Base-by-base conservation (phyloP, 2,888 invertebrate genomes). In the Apantesis nais region DNA sequence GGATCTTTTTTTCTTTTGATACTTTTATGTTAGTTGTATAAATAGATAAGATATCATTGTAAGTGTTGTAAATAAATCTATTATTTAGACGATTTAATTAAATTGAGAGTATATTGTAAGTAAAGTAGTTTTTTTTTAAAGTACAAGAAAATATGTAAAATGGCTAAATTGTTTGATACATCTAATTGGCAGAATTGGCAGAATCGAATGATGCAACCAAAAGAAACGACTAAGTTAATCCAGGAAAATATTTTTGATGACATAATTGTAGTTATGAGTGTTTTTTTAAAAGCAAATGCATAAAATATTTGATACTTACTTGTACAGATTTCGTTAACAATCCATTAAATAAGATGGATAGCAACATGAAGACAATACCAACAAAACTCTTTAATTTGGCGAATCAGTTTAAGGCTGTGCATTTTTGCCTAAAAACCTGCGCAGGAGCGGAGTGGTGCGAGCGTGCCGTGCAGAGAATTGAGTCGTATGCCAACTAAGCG, bases 351-450 rank as follows among this genome's bases (percentile, higher is more conserved):
- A 29, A 44, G 12, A 64, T 29, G 29, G 29, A 44, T 44, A 64
- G 44, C 14, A 60, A 16, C 63, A 14, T 1, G 11, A 64, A 22
- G 31, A 16, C 16, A 31, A 48, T 64, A 34, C 7, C n/a, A 64
- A 5, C 16, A 61, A 29, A 9, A 61, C 80, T 74, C 75, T 74
- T 73, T 68, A 83, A 83, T 75, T 78, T 70, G 71, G 77, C 80
- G 83, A 75, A 76, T 80, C 78, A 60, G 74, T 77, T 74, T 87
- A 89, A 92, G 90, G 92, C 88, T 92, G 85, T 84, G 77, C 75
- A 71, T 77, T 81, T 75, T 78, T n/a, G 75, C 78, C 77, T 70
- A 73, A 83, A 79, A 89, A 89, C 86, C 86, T 90, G 88, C 88
- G 89, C 89, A 86, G 90, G 89, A 91, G 91, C 90, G 90, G 86